Conservation (phyloP, 37 sponge, comb jelly and placozoan genomes). For the Beroe forskalii region DNA sequence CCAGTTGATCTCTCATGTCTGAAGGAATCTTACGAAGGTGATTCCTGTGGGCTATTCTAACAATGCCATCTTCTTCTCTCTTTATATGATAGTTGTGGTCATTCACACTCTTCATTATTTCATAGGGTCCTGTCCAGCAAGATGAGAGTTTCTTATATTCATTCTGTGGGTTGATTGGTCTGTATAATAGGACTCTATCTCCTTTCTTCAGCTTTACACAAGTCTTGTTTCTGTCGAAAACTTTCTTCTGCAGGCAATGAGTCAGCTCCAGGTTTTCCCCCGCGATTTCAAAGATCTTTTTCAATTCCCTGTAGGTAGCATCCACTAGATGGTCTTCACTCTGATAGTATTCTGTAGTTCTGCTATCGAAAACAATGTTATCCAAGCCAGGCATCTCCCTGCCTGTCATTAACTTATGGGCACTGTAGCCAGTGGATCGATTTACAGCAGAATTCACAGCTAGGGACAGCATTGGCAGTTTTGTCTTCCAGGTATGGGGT, state of each 20-base stretch:
- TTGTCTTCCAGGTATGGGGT: slow-evolving; percentile 10
- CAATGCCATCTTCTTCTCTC: background rate
- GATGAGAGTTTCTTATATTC: background rate
- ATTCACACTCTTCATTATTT: background rate
- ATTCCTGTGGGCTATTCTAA: background rate
- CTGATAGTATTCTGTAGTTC: background rate
- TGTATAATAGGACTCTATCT: slow-evolving; percentile 21
- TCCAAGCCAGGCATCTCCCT: slow-evolving; percentile 36
- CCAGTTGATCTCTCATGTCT: slow-evolving; percentile 17
- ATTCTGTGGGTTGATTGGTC: slow-evolving; percentile 3
- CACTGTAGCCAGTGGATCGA: slow-evolving; percentile 3
- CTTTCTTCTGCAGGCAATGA: background rate
- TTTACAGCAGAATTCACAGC: slow-evolving; percentile 19
- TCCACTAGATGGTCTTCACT: slow-evolving; percentile 7
- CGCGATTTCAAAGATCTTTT: slow-evolving; percentile 5
- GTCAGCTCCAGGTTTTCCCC: slow-evolving; percentile 2
- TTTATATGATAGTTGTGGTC: background rate
- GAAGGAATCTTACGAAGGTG: slow-evolving; percentile 27
- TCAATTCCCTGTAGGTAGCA: slow-evolving; percentile 1
- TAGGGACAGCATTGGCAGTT: background rate
- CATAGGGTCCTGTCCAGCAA: background rate
- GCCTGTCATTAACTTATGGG: background rate
- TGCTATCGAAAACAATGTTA: background rate
- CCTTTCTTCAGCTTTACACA: background rate
- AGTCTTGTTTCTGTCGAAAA: slow-evolving; percentile 1